Base-by-base conservation (phyloP, 2,888 invertebrate species). In the Vesta saturnalis region DNA sequence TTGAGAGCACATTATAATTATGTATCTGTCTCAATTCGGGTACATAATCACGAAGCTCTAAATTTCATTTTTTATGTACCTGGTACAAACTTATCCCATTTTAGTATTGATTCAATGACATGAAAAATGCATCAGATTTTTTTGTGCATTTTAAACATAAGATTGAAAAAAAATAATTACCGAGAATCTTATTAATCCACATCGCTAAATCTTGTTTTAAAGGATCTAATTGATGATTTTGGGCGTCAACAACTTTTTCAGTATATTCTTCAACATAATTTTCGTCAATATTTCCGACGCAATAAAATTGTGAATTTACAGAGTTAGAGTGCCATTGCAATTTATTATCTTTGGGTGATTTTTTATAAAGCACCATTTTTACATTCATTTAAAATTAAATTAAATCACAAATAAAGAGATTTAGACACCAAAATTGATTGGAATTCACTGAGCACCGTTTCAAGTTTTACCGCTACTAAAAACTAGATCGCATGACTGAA, bases 191-290 rank as follows among this genome's bases (percentile, higher is more conserved):
- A 82, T 93, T 93, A 72, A 95, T 90, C 95, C 95, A 95, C 76
- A 94, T 94, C 5, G 94, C 93, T 64, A 95, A 85, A 83, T 95
- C 95, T 81, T 95, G 94, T 83, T 94, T 93, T 72, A 95, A 85
- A 0, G 94, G 94, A 78, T 92, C 90, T 77, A 95, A 86, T 82
- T 94, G 93, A 59, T 92, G 87, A 82, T 91, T 91, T 84, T 94
- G 94, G 70, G 91, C 90, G 79, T 90, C 89, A 79, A 91, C 87
- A 75, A 93, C 90, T 81, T 91, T 88, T 82, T 92, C 92, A 77
- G 92, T 87, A 82, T 91, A 92, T 78, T 84, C 82, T 67, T 83
- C 83, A 18, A 82, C 83, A 18, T 79, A 79, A 30, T 81, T 80
- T 64, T 83, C 83, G 39, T 78, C 78, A 0, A 68, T 21, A 15